These are phyloP conservation scores for Heloderma charlesbogerti DNA, from an alignment of 2,113 vertebrate genomes.

Conservation along the genomic window DNA sequence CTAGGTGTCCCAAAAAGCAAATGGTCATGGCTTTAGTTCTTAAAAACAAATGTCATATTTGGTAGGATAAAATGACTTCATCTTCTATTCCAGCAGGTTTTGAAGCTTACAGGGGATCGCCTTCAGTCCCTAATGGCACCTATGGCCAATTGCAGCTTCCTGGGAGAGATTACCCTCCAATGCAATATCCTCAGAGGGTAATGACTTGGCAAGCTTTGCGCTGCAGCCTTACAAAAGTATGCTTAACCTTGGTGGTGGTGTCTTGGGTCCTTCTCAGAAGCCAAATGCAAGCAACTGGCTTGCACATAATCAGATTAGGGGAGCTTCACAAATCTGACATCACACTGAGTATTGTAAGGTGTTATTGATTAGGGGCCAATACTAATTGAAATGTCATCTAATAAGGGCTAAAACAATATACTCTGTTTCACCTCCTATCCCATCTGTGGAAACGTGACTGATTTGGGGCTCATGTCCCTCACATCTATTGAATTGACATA, in stretches of 20 bases:
- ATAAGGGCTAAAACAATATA: neutral
- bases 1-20: neutral
- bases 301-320: neutral
- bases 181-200: constrained; percentile 85
- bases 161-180: constrained; percentile 81
- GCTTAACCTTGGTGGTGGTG: neutral
- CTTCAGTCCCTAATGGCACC: constrained; percentile 80
- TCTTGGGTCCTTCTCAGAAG: neutral
- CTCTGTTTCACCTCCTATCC: neutral
- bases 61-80: neutral
- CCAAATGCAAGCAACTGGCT: neutral
- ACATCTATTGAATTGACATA: neutral
- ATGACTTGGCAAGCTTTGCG: constrained; percentile 46
- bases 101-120: constrained; percentile 79
- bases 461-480: neutral
- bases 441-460: neutral
- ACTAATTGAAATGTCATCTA: neutral
- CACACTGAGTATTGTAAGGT: neutral
- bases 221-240: neutral
- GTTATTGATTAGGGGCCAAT: neutral
- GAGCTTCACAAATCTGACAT: neutral
- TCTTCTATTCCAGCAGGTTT: constrained; percentile 70
- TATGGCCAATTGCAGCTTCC: constrained; percentile 81
- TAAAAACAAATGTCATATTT: constrained; percentile 17
- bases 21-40: neutral